Percentiles rank a stretch among this genome's conserved stretches.
These are phyloP conservation scores for Drosophila melanogaster DNA, from an alignment of 1,140 invertebrate genomes.

Conservation along the genomic window Release_6_plus_ISO1_MT NT_033779.5:8108501-8109000, in stretches of 20 bases:
- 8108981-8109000: constrained; percentile 51
- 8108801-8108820: constrained; percentile 61
- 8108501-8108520: constrained; percentile 48
- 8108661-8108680: constrained; percentile 53
- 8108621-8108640: constrained; percentile 38
- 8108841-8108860: constrained; percentile 48
- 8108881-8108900: constrained; percentile 82
- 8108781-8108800: constrained; percentile 14
- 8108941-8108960: constrained; percentile 21
- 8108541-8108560: constrained; percentile 35
- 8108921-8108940: constrained; percentile 32
- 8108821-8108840: constrained; percentile 69
- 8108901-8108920: constrained; percentile 76
- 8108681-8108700: constrained; percentile 61
- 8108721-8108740: constrained; percentile 56
- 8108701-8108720: constrained; percentile 57
- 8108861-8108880: constrained; percentile 72
- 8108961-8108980: constrained; percentile 28
- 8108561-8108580: constrained; percentile 51
- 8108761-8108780: constrained; percentile 32
- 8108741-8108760: constrained; percentile 76
- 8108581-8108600: constrained; percentile 52
- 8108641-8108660: constrained; percentile 61
- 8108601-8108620: constrained; percentile 23
- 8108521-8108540: constrained; percentile 34